phyloP scores from a whole-genome alignment of 2,797 vertebrate genomes.

The Dendrocincla tyrannina region DNA sequence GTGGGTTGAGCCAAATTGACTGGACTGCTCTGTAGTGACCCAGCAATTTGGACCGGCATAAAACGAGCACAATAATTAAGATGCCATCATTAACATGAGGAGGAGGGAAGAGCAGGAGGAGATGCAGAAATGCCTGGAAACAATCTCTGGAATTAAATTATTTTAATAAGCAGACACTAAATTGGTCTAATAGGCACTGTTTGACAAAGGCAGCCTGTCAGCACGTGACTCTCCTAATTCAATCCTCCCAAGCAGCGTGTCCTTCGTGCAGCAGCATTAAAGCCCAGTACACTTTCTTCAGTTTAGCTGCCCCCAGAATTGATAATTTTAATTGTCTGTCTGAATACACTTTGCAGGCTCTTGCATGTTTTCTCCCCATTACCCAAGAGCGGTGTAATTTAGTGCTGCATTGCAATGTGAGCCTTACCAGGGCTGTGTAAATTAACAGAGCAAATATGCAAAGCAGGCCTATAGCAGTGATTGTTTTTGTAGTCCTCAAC shows the following conservation, averaged over 20 bases:
- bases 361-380: conserved; percentile 40
- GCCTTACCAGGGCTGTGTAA: conserved; percentile 52
- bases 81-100: neutral
- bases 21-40: neutral
- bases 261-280: conserved; percentile 2
- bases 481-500: conserved; percentile 69
- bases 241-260: neutral
- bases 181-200: conserved; percentile 16
- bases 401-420: conserved; percentile 36
- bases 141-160: conserved; percentile 49
- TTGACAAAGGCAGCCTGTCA: neutral
- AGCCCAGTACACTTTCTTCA: conserved; percentile 31
- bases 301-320: conserved; percentile 45
- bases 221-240: neutral
- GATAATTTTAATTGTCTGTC: conserved; percentile 65
- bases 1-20: neutral
- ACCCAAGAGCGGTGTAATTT: conserved; percentile 59
- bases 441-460: conserved; percentile 72
- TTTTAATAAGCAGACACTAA: conserved; percentile 41
- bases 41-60: neutral
- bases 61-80: conserved; percentile 49
- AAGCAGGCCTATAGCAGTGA: conserved; percentile 60
- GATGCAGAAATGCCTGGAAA: neutral
- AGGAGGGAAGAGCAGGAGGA: neutral
- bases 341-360: conserved; percentile 36